These are phyloP conservation scores for Ophion slaviceki DNA, from an alignment of 2,888 invertebrate genomes.

Conservation along the genomic window DNA sequence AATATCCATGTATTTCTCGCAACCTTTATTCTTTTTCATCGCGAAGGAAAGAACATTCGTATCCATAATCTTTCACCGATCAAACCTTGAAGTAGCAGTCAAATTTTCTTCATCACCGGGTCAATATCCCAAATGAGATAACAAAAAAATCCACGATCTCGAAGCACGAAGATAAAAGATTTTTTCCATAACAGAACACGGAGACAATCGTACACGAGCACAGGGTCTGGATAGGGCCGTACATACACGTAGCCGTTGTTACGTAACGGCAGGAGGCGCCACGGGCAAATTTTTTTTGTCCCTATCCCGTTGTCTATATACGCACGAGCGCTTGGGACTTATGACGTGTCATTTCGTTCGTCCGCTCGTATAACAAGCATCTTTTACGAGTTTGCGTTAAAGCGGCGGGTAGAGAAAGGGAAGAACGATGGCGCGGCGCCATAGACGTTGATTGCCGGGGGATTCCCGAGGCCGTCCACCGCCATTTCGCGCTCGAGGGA, in stretches of 20 bases:
- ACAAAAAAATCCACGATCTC: neutral
- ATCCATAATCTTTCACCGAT: neutral
- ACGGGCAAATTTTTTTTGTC: conserved; percentile 15
- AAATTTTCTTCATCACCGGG: neutral
- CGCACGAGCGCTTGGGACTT: conserved; percentile 62
- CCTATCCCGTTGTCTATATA: neutral
- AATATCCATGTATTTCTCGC: neutral
- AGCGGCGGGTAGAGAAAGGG: conserved; percentile 60
- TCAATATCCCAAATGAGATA: neutral
- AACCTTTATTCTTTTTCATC: neutral
- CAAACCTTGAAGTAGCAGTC: neutral
- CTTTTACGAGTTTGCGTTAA: conserved; percentile 78
- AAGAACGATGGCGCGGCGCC: conserved; percentile 78
- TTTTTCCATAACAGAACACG: conserved; percentile 27
- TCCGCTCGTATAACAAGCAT: conserved; percentile 77
- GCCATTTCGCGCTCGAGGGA: conserved; percentile 51
- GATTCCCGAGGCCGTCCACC: conserved; percentile 63
- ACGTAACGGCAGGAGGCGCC: conserved; percentile 18
- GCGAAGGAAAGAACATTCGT: neutral
- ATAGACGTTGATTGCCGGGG: conserved; percentile 79
- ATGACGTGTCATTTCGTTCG: conserved; percentile 78
- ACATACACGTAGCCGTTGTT: conserved; percentile 33
- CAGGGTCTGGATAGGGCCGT: neutral
- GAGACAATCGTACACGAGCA: neutral
- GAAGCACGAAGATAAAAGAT: conserved; percentile 22